Percentiles rank a stretch among this genome's conserved stretches.
Evolutionary conservation across 2,888 invertebrate genomes (phyloP).

Genomic region (Coenonympha glycerion): DNA sequence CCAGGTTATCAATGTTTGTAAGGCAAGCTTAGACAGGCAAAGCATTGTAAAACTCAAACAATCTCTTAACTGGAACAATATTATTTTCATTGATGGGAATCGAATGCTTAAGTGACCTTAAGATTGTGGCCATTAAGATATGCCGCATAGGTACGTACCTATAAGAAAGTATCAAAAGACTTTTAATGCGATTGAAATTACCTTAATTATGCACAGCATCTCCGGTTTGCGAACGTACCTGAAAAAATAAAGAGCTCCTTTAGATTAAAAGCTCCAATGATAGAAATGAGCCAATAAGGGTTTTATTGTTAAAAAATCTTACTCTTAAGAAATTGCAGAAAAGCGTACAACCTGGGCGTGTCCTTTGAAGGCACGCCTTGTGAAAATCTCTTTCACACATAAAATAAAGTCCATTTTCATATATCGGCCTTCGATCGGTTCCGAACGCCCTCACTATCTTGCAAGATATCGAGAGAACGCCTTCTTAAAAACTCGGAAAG

Average conservation of each 20-base stretch:
- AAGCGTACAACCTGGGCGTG: constrained; percentile 58
- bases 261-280: constrained; percentile 21
- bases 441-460: constrained; percentile 74
- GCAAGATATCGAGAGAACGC: constrained; percentile 74
- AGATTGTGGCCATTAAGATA: too few species aligned
- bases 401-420: constrained; percentile 67
- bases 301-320: constrained; percentile 52
- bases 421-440: constrained; percentile 71
- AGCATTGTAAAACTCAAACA: too few species aligned
- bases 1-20: too few species aligned
- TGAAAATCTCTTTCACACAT: constrained; percentile 52
- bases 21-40: too few species aligned
- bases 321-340: constrained; percentile 57
- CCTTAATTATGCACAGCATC: constrained; percentile 23
- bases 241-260: constrained; percentile 19
- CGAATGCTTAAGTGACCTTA: too few species aligned
- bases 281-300: constrained; percentile 48
- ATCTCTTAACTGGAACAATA: too few species aligned
- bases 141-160: too few species aligned
- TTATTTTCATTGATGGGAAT: too few species aligned
- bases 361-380: constrained; percentile 58
- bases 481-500: constrained; percentile 57
- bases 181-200: constrained; percentile 11
- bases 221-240: constrained; percentile 24
- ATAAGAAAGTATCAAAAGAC: too few species aligned